A percentile compares a stretch with the other conserved stretches of the same genome.
Evolutionary conservation across 1,140 invertebrate genomes (phyloP).

Genomic region (Aphelenchoides avenae): DNA sequence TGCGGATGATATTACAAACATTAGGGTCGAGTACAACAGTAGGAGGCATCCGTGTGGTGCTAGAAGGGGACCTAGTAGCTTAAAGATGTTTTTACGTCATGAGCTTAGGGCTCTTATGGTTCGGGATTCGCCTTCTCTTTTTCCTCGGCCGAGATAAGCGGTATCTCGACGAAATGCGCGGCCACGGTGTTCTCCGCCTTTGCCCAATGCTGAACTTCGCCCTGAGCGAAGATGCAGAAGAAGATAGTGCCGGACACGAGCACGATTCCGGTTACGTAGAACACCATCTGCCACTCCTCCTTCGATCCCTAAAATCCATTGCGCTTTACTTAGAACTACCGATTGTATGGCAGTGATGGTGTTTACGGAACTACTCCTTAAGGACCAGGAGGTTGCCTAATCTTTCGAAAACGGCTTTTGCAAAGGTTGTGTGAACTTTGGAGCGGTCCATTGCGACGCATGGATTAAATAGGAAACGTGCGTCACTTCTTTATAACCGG

Average conservation of each 20-base stretch:
- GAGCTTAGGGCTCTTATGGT: no score
- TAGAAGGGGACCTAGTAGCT: no score
- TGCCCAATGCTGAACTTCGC: constrained; percentile 55
- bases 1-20: no score
- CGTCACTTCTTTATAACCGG: constrained; percentile 15
- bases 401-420: not conserved
- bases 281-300: constrained; percentile 61
- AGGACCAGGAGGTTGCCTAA: no score
- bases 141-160: no score
- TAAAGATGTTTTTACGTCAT: no score
- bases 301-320: constrained; percentile 53
- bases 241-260: constrained; percentile 56
- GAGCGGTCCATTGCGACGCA: not conserved
- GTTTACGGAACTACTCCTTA: no score
- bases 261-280: constrained; percentile 59
- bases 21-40: no score
- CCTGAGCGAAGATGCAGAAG: constrained; percentile 58
- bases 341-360: no score
- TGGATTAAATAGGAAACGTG: not conserved
- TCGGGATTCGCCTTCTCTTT: no score
- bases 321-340: constrained; percentile 13
- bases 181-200: constrained; percentile 10
- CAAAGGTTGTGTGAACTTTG: constrained; percentile 2
- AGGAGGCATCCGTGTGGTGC: no score
- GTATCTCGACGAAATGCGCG: no score